These are phyloP conservation scores for Drosophila erecta DNA, from an alignment of 1,140 invertebrate genomes.

Conservation along the genomic window DNA sequence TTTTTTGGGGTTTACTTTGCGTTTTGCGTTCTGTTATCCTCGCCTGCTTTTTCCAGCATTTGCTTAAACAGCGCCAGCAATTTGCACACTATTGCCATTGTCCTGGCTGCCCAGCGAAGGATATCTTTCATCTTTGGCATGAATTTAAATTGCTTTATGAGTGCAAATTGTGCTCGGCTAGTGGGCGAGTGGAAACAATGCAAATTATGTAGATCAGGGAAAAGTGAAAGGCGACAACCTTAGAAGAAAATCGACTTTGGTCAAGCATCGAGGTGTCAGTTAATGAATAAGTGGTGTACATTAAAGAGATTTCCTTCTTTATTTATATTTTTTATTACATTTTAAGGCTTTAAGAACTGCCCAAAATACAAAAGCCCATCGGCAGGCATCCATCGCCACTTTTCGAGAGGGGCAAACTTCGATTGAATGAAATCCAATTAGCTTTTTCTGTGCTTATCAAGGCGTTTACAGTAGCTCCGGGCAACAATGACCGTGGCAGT, in stretches of 20 bases:
- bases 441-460: conserved; percentile 71
- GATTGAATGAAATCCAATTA: conserved; percentile 75
- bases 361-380: conserved; percentile 9
- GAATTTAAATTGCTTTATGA: conserved; percentile 78
- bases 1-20: conserved; percentile 29
- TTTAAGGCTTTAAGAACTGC: no score
- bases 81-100: conserved; percentile 75
- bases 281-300: neutral
- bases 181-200: conserved; percentile 4
- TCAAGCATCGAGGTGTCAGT: neutral
- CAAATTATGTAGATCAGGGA: conserved; percentile 19
- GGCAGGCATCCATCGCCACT: neutral
- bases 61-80: conserved; percentile 77
- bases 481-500: conserved; percentile 26
- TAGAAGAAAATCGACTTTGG: conserved; percentile 1
- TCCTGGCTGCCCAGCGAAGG: conserved; percentile 30
- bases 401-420: conserved; percentile 6
- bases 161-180: conserved; percentile 31
- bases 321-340: no score
- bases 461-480: conserved; percentile 54
- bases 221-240: conserved; percentile 1
- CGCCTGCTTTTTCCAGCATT: conserved; percentile 61
- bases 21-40: conserved; percentile 28
- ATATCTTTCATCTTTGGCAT: conserved; percentile 69
- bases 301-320: neutral